A percentile compares a stretch with the other conserved stretches of the same genome.
Evolutionary conservation across 2,113 vertebrate genomes (phyloP).

Genomic region (Camelus bactrianus): DNA sequence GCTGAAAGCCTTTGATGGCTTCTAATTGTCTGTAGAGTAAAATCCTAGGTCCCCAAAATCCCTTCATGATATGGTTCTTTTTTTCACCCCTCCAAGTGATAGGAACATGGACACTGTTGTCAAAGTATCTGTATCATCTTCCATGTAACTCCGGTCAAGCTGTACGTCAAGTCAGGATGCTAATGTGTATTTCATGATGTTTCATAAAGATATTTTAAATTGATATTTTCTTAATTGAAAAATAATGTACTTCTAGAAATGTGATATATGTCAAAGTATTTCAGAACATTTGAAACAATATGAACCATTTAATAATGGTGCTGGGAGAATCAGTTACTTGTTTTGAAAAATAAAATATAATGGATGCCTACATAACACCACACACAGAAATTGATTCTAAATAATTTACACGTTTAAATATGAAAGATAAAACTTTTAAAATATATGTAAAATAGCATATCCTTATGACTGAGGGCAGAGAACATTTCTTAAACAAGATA

Average conservation of each 20-base stretch:
- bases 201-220: neutral
- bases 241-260: neutral
- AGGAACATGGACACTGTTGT: neutral
- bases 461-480: neutral
- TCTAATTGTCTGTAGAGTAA: neutral
- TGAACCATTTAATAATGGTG: neutral
- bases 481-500: neutral
- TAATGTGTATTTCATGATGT: neutral
- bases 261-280: neutral
- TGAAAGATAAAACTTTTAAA: neutral
- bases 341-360: neutral
- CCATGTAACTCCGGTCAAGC: neutral
- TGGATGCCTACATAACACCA: neutral
- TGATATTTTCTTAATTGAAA: neutral
- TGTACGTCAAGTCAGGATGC: neutral
- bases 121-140: neutral
- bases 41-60: neutral
- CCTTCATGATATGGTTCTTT: neutral
- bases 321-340: neutral
- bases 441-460: neutral
- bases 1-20: neutral
- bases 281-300: neutral
- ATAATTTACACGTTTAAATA: neutral
- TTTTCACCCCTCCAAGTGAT: neutral
- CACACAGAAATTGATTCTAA: neutral